These are phyloP conservation scores for Oophaga pumilio DNA, from an alignment of 2,113 vertebrate species.

Conservation along the genomic window DNA sequence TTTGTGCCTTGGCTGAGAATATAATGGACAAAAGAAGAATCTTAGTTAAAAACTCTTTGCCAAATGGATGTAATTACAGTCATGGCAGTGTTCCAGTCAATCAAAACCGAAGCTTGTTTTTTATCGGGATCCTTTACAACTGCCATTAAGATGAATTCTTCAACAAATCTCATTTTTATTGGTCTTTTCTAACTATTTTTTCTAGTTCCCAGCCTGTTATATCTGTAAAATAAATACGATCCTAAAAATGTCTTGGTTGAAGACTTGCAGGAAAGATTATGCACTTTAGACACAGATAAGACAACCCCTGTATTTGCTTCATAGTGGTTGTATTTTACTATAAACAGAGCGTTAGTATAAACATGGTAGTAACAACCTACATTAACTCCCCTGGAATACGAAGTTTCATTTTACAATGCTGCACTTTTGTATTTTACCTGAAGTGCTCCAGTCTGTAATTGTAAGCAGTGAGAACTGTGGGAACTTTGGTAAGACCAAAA, in stretches of 20 bases:
- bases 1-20: conserved; percentile 58
- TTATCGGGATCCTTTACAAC: conserved; percentile 74
- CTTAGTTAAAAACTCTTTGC: conserved; percentile 65
- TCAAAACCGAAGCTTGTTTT: conserved; percentile 61
- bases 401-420: conserved; percentile 79
- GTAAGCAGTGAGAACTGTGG: conserved; percentile 48
- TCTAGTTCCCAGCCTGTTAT: conserved; percentile 81
- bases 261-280: conserved; percentile 75
- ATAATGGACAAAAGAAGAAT: conserved; percentile 61
- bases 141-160: conserved; percentile 79
- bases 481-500: background rate
- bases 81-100: conserved; percentile 70
- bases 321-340: conserved; percentile 78
- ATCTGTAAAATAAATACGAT: conserved; percentile 81
- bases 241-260: conserved; percentile 85
- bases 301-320: conserved; percentile 70
- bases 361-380: conserved; percentile 75
- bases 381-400: conserved; percentile 76
- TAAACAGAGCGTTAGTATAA: conserved; percentile 81
- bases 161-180: conserved; percentile 81
- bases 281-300: conserved; percentile 78
- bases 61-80: conserved; percentile 65
- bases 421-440: conserved; percentile 71
- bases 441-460: conserved; percentile 65
- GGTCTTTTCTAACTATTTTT: conserved; percentile 82